Evolutionary conservation across 2,888 invertebrate species (phyloP).

Genomic region (Nomada flava): DNA sequence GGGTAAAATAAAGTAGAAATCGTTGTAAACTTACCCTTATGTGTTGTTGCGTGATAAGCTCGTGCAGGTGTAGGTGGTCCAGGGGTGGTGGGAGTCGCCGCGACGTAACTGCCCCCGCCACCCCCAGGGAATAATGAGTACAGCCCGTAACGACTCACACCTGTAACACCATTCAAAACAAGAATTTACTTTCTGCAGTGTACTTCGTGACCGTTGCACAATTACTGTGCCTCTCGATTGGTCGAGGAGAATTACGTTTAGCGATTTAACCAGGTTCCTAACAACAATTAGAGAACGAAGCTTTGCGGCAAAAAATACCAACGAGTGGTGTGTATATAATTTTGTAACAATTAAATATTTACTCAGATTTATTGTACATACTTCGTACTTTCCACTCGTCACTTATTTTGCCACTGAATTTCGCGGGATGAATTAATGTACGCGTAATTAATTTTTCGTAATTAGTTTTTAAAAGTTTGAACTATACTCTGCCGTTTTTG

Average conservation of each 20-base stretch:
- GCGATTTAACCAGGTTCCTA: background rate
- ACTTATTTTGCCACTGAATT: too few relatives aligned
- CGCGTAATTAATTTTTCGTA: too few relatives aligned
- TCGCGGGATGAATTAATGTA: too few relatives aligned
- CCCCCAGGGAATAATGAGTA: slow-evolving; percentile 88
- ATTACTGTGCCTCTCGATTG: background rate
- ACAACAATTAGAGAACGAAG: background rate
- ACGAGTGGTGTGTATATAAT: too few relatives aligned
- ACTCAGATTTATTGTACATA: too few relatives aligned
- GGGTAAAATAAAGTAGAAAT: slow-evolving; percentile 38
- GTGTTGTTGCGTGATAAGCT: slow-evolving; percentile 84
- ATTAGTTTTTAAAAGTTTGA: too few relatives aligned
- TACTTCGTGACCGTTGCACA: background rate
- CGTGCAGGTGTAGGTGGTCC: slow-evolving; percentile 78
- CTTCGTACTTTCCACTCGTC: too few relatives aligned
- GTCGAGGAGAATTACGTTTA: background rate
- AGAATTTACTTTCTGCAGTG: slow-evolving; percentile 31
- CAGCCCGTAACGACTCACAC: slow-evolving; percentile 89
- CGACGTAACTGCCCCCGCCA: slow-evolving; percentile 81
- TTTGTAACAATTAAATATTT: too few relatives aligned
- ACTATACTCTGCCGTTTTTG: too few relatives aligned
- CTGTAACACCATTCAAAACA: slow-evolving; percentile 83
- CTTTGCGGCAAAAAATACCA: too few relatives aligned
- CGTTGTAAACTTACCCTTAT: slow-evolving; percentile 85
- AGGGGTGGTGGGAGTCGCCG: slow-evolving; percentile 80